Base-by-base conservation (phyloP, 2,888 invertebrate genomes). In the Acanthosepion lycidas region DNA sequence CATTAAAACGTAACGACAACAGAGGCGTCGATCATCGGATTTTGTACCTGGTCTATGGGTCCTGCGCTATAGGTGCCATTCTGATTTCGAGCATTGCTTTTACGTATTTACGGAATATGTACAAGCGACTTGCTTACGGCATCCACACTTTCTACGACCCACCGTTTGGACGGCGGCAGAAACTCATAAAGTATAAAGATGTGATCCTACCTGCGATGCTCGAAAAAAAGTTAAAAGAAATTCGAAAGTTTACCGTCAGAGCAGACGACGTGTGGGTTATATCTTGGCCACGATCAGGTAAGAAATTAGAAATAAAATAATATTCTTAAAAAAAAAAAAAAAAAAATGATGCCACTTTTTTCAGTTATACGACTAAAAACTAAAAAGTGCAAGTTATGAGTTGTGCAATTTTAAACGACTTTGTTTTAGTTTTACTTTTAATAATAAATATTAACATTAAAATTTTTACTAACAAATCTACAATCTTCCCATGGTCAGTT, bases 261-360 rank as follows among this genome's bases (percentile, higher is more conserved):
- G 98, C 98, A 12, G 98, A 98, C 96, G 99, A 99, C 97, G 98
- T 99, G 0, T 99, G 99, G 98, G 98, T 99, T 97, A 98, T 98
- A 91, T 99, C 99, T 33, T 99, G 98, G 98, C 99, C 99, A 0
- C 98, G 99, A 96, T 99, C 99, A 96, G 99, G 99, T 98, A 97
- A 97, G 98, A 97, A 18, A 12, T 42, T 42, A 42, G 42, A 42
- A 42, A 42, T 42, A 42, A 42, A 42, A 42, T 42, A 42, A 42
- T 42, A 42, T 42, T 42, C 42, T 42, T 42, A 42, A 42, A 42
- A 42, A 2, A 33, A 33, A 42, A 42, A 2, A 33, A 33, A 33
- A 1, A 33, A 42, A 42, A 42, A 42, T 42, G 42, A 42, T 42
- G 42, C 42, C 42, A 42, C 42, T 42, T 42, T 42, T 42, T 42